Conservation (phyloP, 2,888 invertebrate genomes). For the Leptinotarsa haldemani region DNA sequence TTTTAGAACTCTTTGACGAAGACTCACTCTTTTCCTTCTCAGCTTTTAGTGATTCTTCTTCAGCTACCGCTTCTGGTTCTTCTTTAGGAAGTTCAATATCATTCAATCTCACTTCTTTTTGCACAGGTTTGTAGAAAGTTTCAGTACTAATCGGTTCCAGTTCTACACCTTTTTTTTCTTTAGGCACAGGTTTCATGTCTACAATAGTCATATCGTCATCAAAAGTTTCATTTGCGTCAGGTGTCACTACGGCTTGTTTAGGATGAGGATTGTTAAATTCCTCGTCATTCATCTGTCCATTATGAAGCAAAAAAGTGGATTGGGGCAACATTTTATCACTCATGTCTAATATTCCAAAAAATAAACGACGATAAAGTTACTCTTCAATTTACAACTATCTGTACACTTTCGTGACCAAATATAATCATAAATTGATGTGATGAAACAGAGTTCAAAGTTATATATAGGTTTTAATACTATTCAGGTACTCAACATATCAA, state of each 20-base stretch:
- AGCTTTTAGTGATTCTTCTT: constrained; percentile 40
- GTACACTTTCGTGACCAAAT: too few species aligned
- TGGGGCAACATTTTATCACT: neutral
- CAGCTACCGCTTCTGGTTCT: constrained; percentile 43
- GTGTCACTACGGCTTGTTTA: constrained; percentile 24
- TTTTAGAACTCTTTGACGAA: constrained; percentile 36
- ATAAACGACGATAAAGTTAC: neutral
- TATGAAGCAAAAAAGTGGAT: neutral
- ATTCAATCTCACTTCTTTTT: constrained; percentile 80
- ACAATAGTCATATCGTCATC: constrained; percentile 32
- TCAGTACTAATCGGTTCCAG: constrained; percentile 50
- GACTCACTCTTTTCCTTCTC: constrained; percentile 37
- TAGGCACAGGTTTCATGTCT: constrained; percentile 23
- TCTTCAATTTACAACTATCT: neutral
- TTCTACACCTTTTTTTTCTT: constrained; percentile 16
- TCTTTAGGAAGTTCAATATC: constrained; percentile 69
- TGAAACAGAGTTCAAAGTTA: too few species aligned
- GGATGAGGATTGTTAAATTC: constrained; percentile 67
- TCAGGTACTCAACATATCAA: too few species aligned
- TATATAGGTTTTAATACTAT: too few species aligned
- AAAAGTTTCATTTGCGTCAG: constrained; percentile 28
- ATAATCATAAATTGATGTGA: too few species aligned
- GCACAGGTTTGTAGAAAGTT: constrained; percentile 72
- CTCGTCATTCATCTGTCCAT: constrained; percentile 88
- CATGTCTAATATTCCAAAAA: neutral